Evolutionary conservation across 2,113 vertebrate genomes (phyloP), one percentile per base, ranked within the genome.

Genomic region (Dipodomys merriami): DNA sequence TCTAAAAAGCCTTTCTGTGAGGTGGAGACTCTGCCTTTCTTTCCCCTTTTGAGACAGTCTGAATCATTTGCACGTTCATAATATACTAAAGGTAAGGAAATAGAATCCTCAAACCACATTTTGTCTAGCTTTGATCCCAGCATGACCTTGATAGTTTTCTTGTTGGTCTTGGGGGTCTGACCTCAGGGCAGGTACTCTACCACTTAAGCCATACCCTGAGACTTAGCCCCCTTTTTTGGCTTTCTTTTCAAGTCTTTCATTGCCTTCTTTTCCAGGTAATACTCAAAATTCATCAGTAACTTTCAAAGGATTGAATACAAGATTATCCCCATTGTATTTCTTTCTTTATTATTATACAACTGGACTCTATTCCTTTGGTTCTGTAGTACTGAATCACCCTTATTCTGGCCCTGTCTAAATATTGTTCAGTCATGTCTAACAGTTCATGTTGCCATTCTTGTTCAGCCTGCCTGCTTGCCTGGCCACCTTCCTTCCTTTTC

Each of bases 271-370:
- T 6, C 27, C n/a, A 92, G 35, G 15, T 39, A 49, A 53, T 76
- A 84, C 18, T 83, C n/a, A 65, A 67, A 67, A 87, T 76, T 76
- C 80, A 60, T 3, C 1, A 22, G n/a, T 57, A 87, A 92, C 68
- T 90, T 94, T 87, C 39, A 64, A 80, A 65, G 25, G 13, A n/a
- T 15, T 74, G 67, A 71, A 83, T 73, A 1, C n/a, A 94, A 15
- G 8, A 12, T 44, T 83, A 76, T 33, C 12, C 53, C 72, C 65
- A 3, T 3, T 77, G 44, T 1, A 22, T 35, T 18, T 82, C 84
- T 30, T 8, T 18, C 9, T 77, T 76, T 16, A 76, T 81, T 13
- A 5, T 68, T 62, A n/a, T 11, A 74, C 64, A 72, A 27, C 10
- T 77, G 6, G n/a, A 57, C 8, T 83, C n/a, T 7, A 77, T n/a